Percentiles rank a stretch among this genome's conserved stretches.
Evolutionary conservation across 2,888 invertebrate species (phyloP).

Genomic region (Mimumesa dahlbomi): DNA sequence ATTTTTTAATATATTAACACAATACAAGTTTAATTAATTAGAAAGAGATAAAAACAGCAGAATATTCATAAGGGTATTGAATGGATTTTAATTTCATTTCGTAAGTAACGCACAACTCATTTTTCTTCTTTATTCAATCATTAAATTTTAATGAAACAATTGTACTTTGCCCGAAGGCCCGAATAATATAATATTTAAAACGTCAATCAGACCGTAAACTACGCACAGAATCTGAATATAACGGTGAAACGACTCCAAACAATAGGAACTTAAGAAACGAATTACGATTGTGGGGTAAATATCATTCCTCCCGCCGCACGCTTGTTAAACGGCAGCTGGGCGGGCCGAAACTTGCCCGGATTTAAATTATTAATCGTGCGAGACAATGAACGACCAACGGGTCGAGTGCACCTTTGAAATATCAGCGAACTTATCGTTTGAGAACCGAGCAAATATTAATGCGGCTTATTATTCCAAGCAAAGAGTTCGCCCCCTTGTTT

Average conservation of each 20-base stretch:
- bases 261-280: not conserved
- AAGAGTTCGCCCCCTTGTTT: slow-evolving; percentile 58
- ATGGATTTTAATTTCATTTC: too few relatives aligned
- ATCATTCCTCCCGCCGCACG: not conserved
- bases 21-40: too few relatives aligned
- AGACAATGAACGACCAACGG: slow-evolving; percentile 49
- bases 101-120: too few relatives aligned
- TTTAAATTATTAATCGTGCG: slow-evolving; percentile 50
- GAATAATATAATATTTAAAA: too few relatives aligned
- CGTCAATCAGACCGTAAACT: not conserved
- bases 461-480: slow-evolving; percentile 63
- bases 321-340: slow-evolving; percentile 13
- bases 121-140: too few relatives aligned
- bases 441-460: slow-evolving; percentile 67
- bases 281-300: slow-evolving; percentile 10
- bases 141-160: too few relatives aligned
- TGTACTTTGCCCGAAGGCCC: too few relatives aligned
- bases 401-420: slow-evolving; percentile 41
- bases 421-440: slow-evolving; percentile 60
- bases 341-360: slow-evolving; percentile 12
- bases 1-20: too few relatives aligned
- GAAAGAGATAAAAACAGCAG: too few relatives aligned
- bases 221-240: not conserved
- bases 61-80: too few relatives aligned
- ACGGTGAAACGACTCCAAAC: not conserved